These are phyloP conservation scores for Aproaerema taeniolella DNA, from an alignment of 2,888 invertebrate species.

Conservation along the genomic window DNA sequence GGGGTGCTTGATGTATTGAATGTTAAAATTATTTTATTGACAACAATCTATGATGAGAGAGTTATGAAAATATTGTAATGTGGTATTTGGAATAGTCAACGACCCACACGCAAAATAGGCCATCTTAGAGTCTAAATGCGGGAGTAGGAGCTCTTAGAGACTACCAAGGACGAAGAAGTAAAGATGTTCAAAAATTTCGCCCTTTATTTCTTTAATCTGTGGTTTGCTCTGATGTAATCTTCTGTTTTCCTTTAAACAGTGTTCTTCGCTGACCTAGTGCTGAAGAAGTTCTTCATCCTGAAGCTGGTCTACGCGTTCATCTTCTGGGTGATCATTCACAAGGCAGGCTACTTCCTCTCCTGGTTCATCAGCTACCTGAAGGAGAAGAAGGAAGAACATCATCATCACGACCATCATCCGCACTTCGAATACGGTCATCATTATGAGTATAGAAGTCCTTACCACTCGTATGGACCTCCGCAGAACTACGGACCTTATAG, in stretches of 20 bases:
- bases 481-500: slow-evolving; percentile 18
- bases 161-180: too few relatives aligned
- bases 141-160: too few relatives aligned
- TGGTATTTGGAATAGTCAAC: too few relatives aligned
- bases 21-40: too few relatives aligned
- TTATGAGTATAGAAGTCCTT: slow-evolving; percentile 11
- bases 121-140: too few relatives aligned
- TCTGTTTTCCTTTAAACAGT: slow-evolving; percentile 52
- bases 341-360: slow-evolving; percentile 63
- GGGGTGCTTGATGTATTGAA: too few relatives aligned
- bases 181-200: too few relatives aligned
- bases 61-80: too few relatives aligned
- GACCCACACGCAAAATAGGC: too few relatives aligned
- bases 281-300: slow-evolving; percentile 64
- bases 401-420: slow-evolving; percentile 30
- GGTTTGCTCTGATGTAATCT: too few relatives aligned
- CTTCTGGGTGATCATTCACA: slow-evolving; percentile 61
- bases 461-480: slow-evolving; percentile 15
- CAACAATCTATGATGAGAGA: too few relatives aligned
- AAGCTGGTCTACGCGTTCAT: slow-evolving; percentile 63
- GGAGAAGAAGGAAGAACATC: slow-evolving; percentile 48
- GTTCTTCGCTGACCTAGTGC: slow-evolving; percentile 55
- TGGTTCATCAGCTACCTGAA: slow-evolving; percentile 64
- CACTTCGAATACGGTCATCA: slow-evolving; percentile 31
- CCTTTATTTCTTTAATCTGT: too few relatives aligned